Conservation (phyloP, 2,888 invertebrate species). For the Cosmia trapezina region DNA sequence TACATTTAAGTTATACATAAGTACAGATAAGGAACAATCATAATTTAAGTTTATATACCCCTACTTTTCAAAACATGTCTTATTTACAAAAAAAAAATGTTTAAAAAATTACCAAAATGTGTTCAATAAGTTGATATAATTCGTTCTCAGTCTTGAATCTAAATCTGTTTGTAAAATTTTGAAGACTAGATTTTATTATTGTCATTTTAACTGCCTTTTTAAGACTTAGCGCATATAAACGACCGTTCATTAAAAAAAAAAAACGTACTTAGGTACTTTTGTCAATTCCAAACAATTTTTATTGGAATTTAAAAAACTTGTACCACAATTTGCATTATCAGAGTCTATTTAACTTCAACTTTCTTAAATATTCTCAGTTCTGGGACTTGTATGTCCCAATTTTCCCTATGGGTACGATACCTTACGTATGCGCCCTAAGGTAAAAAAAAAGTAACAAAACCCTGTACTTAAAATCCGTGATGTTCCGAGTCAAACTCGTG, state of each 20-base stretch:
- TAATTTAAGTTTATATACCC: slow-evolving; percentile 62
- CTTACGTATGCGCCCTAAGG: background rate
- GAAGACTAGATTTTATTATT: slow-evolving; percentile 65
- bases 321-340: background rate
- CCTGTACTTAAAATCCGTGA: slow-evolving; percentile 41
- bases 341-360: background rate
- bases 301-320: slow-evolving; percentile 5
- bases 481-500: slow-evolving; percentile 38
- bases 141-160: slow-evolving; percentile 68
- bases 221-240: slow-evolving; percentile 61
- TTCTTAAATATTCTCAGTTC: background rate
- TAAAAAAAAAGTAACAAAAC: slow-evolving; percentile 22
- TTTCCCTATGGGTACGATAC: slow-evolving; percentile 2
- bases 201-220: slow-evolving; percentile 59
- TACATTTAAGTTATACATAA: slow-evolving; percentile 80
- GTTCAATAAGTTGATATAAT: slow-evolving; percentile 60
- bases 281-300: background rate
- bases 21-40: slow-evolving; percentile 85
- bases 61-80: slow-evolving; percentile 60
- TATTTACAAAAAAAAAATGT: slow-evolving; percentile 61
- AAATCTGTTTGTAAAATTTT: slow-evolving; percentile 61
- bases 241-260: slow-evolving; percentile 45
- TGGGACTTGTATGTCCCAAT: background rate
- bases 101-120: slow-evolving; percentile 60
- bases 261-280: slow-evolving; percentile 13